These are phyloP conservation scores for Sarcophaga rosellei DNA, from an alignment of 2,888 invertebrate species.

Conservation along the genomic window DNA sequence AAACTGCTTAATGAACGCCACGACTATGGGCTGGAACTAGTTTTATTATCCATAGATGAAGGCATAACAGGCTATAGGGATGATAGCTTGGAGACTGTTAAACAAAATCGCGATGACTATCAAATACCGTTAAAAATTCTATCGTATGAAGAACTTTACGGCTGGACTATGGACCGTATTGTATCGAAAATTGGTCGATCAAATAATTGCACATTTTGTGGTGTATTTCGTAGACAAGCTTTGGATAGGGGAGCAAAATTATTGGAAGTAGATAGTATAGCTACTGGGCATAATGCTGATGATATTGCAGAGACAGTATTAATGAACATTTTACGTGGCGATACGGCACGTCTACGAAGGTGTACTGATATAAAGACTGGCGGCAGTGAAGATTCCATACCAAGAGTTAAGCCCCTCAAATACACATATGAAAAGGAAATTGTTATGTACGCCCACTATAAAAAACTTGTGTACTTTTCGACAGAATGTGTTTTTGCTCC, in stretches of 20 bases:
- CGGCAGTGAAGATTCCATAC: conserved; percentile 90
- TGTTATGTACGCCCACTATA: conserved; percentile 99
- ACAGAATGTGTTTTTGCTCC: conserved; percentile 99
- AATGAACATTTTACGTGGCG: conserved; percentile 98
- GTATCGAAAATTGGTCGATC: conserved; percentile 92
- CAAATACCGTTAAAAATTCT: conserved; percentile 95
- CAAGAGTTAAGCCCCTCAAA: conserved; percentile 97
- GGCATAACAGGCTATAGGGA: conserved; percentile 98
- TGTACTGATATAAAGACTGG: conserved; percentile 94
- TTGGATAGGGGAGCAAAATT: conserved; percentile 96
- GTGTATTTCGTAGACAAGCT: conserved; percentile 97
- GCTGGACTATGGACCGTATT: conserved; percentile 99
- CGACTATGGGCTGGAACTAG: conserved; percentile 93
- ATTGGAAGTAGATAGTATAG: conserved; percentile 94
- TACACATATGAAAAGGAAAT: conserved; percentile 99
- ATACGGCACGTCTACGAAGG: conserved; percentile 94
- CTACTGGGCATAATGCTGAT: conserved; percentile 98
- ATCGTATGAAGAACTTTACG: conserved; percentile 98
- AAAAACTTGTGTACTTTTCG: conserved; percentile 97
- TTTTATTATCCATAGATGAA: conserved; percentile 98
- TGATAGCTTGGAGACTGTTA: conserved; percentile 98
- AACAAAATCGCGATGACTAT: conserved; percentile 96
- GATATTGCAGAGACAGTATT: conserved; percentile 99
- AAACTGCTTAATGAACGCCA: conserved; percentile 95
- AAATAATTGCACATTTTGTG: conserved; percentile 98